These are phyloP conservation scores for Cephalopachus bancanus DNA, from an alignment of 2,797 vertebrate species.

Conservation along the genomic window DNA sequence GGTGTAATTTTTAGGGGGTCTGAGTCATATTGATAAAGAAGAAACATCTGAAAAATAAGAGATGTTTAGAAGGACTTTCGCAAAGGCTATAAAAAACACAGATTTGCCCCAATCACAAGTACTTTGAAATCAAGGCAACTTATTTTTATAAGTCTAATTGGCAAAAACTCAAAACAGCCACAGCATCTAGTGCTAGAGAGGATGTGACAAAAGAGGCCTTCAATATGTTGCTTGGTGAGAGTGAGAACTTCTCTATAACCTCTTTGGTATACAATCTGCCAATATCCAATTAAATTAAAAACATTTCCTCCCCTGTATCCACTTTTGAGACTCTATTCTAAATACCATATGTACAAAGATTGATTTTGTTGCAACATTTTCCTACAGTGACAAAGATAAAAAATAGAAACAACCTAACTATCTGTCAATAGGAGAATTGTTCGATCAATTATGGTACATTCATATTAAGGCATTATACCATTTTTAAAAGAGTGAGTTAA, in stretches of 20 bases:
- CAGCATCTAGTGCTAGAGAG: background rate
- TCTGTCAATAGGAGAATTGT: background rate
- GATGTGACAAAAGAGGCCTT: background rate
- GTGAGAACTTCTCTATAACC: background rate
- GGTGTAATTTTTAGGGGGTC: background rate
- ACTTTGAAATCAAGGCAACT: slow-evolving; percentile 17
- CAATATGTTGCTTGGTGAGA: background rate
- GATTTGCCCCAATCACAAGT: background rate
- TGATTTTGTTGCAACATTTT: slow-evolving; percentile 28
- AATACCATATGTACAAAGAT: background rate
- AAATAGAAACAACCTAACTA: background rate
- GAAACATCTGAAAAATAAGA: background rate
- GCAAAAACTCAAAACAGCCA: slow-evolving; percentile 31
- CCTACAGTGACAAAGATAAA: slow-evolving; percentile 10
- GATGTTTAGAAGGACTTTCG: background rate
- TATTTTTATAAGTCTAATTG: background rate
- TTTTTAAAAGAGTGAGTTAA: background rate
- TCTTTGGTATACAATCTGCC: background rate
- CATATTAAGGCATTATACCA: background rate
- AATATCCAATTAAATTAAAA: background rate
- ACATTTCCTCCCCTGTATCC: background rate
- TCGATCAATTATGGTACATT: background rate
- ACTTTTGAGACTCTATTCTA: slow-evolving; percentile 14
- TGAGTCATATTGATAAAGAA: background rate
- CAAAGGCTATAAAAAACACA: background rate